Conservation (phyloP, 2,113 vertebrate species). For the Silurus meridionalis region DNA sequence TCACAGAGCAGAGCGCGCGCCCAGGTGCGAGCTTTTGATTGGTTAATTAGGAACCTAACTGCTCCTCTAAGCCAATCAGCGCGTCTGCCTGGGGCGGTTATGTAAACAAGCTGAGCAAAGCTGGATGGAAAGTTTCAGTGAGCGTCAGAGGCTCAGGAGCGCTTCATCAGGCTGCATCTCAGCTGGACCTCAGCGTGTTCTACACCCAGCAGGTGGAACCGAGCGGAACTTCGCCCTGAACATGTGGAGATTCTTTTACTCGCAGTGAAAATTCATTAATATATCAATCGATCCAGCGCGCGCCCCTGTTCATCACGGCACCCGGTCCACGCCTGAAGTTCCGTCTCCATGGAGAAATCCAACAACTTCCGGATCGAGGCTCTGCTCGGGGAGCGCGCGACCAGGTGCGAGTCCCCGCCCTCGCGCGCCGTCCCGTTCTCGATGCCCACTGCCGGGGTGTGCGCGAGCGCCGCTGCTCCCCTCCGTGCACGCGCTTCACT, state of each 20-base stretch:
- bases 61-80: conserved; percentile 67
- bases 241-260: too few relatives aligned
- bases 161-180: neutral
- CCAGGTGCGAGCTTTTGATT: conserved; percentile 69
- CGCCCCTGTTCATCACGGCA: too few relatives aligned
- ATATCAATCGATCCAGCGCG: too few relatives aligned
- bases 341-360: conserved; percentile 78
- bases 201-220: too few relatives aligned
- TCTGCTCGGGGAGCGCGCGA: conserved; percentile 67
- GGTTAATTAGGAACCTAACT: conserved; percentile 76
- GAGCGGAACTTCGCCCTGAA: too few relatives aligned
- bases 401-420: neutral
- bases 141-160: neutral
- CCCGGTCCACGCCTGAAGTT: neutral
- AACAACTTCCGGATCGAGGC: conserved; percentile 82
- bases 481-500: conserved; percentile 3
- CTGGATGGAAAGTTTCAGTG: conserved; percentile 5
- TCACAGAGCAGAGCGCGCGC: neutral
- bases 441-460: neutral
- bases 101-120: conserved; percentile 31
- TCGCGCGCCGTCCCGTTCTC: neutral
- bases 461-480: conserved; percentile 16
- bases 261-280: too few relatives aligned
- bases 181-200: too few relatives aligned
- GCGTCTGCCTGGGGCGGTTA: neutral